phyloP scores from a whole-genome alignment of 2,797 vertebrate genomes.

The Ateles fusciceps region DNA sequence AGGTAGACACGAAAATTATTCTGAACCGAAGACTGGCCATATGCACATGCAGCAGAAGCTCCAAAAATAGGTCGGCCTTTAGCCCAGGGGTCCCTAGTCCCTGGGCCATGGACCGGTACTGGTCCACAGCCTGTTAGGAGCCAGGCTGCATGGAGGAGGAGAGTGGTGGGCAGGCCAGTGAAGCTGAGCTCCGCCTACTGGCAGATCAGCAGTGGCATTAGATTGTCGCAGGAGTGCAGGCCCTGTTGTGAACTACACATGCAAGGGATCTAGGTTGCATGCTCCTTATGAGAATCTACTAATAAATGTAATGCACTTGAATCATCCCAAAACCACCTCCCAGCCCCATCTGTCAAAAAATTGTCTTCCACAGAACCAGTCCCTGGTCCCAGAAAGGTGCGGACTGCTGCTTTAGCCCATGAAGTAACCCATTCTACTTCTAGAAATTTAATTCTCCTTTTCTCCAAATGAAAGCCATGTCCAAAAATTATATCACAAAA shows the following conservation, averaged over 20 bases:
- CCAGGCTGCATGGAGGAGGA: neutral
- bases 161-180: neutral
- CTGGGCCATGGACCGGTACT: neutral
- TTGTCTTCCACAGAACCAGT: neutral
- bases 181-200: neutral
- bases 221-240: neutral
- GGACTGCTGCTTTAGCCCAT: neutral
- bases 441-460: neutral
- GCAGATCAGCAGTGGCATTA: neutral
- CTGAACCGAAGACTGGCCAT: neutral
- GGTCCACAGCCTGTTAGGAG: neutral
- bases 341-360: neutral
- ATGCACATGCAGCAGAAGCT: rapidly evolving
- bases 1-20: too few relatives aligned
- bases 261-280: neutral
- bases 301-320: neutral
- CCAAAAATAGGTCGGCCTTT: neutral
- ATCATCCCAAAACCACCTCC: neutral
- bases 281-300: neutral
- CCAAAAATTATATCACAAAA: neutral
- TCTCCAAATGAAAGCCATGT: neutral
- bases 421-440: neutral
- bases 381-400: neutral
- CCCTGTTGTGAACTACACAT: neutral
- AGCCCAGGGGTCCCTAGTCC: too few relatives aligned